Evolutionary conservation across 2,797 vertebrate genomes (phyloP).

Genomic region (Erithacus rubecula): DNA sequence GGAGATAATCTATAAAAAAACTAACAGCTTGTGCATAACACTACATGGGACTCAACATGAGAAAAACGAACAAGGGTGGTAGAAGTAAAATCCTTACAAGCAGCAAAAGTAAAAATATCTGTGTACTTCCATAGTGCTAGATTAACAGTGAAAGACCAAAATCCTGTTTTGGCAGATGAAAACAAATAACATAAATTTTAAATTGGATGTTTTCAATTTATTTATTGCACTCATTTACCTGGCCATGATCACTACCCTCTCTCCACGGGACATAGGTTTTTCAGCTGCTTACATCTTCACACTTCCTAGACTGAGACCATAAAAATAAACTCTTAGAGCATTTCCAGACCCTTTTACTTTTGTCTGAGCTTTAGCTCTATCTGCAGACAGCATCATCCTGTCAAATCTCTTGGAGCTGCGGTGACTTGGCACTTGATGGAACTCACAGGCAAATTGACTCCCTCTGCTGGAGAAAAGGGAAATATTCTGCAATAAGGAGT

Average conservation of each 20-base stretch:
- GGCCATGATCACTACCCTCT: background rate
- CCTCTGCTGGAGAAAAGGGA: background rate
- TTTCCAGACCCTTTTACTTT: background rate
- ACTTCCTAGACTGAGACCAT: background rate
- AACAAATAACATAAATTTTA: background rate
- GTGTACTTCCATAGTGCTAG: fast-evolving
- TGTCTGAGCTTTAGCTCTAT: background rate
- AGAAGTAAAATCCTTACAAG: background rate
- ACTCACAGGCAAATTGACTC: background rate
- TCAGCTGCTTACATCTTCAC: background rate
- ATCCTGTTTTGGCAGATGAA: background rate
- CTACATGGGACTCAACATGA: background rate
- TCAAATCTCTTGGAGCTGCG: background rate
- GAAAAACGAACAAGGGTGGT: background rate
- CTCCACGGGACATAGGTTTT: background rate
- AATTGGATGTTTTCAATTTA: background rate
- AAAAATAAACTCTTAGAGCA: background rate
- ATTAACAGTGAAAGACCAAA: background rate
- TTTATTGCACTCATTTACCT: background rate
- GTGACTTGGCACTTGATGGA: background rate
- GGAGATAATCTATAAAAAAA: constrained; percentile 8
- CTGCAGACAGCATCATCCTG: background rate
- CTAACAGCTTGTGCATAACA: background rate
- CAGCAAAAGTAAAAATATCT: background rate
- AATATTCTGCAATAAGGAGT: background rate